phyloP scores from a whole-genome alignment of 2,888 invertebrate genomes.

The Lottia gigantea region DNA sequence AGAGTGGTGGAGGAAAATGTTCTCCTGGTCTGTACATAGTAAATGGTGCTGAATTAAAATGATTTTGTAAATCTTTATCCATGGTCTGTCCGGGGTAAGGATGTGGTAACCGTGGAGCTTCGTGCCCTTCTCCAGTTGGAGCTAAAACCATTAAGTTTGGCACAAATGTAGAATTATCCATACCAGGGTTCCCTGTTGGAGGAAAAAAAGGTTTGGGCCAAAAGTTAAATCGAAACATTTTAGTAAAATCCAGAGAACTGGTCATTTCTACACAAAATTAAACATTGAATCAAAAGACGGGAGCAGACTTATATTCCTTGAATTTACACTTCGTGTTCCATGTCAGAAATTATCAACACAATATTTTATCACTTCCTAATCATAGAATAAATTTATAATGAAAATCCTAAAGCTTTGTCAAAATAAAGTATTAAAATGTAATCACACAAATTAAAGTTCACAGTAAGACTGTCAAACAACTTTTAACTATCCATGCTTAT shows the following conservation, averaged over 20 bases:
- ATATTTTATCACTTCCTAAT: too few species aligned
- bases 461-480: too few species aligned
- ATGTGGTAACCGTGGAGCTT: constrained; percentile 45
- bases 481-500: too few species aligned
- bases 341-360: too few species aligned
- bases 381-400: too few species aligned
- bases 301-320: too few species aligned
- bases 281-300: neutral
- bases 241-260: constrained; percentile 15
- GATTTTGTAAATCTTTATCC: constrained; percentile 49
- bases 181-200: constrained; percentile 47
- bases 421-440: too few species aligned
- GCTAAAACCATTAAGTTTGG: constrained; percentile 64
- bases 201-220: constrained; percentile 62
- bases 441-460: too few species aligned
- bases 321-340: too few species aligned
- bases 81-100: constrained; percentile 41
- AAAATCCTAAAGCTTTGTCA: too few species aligned
- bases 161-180: constrained; percentile 58
- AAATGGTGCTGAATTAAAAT: constrained; percentile 47
- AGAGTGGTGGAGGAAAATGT: constrained; percentile 58
- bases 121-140: constrained; percentile 58
- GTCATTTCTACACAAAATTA: constrained; percentile 11
- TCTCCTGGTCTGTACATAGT: constrained; percentile 61
- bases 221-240: constrained; percentile 63